Base-by-base conservation (phyloP, 1,140 invertebrate genomes). In the Thrips palmi region DNA sequence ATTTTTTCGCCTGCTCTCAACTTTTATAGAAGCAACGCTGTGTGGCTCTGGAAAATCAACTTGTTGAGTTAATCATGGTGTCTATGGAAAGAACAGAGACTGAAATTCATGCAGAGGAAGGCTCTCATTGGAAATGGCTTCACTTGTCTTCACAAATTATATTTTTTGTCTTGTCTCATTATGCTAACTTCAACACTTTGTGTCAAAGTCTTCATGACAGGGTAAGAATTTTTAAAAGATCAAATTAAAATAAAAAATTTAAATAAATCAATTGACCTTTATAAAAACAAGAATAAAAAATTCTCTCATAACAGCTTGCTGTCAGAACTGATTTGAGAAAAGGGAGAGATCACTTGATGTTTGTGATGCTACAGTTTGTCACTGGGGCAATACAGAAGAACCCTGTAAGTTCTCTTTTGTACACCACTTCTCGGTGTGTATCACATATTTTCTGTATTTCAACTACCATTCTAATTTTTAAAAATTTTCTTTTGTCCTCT, bases 381-480 rank as follows among this genome's bases (percentile, higher is more conserved):
- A 94, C 89, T 2, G 88, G 89, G 31, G 91, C 85, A 52, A 96
- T 96, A 51, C 87, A 93, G 58, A 77, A 89, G 45, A 93, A 93
- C 63, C 81, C 86, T 1, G 71, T 80, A 62, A 65, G 59, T 54
- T 36, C 17, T 33, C 22, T 31, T 4, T 40, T 32, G 27, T n/a
- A 20, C 5, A 27, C 28, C 32, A 3, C 19, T 40, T 6, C 24
- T 24, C 3, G 22, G 10, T 39, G 21, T 28, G 17, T 18, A 21
- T 17, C 6, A 17, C 5, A n/a, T n/a, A n/a, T n/a, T n/a, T 17
- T 7, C 33, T 34, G 14, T 11, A 21, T 34, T n/a, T n/a, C n/a
- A n/a, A n/a, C n/a, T n/a, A n/a, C n/a, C n/a, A n/a, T n/a, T n/a
- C n/a, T n/a, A n/a, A 8, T 37, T 31, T 39, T 32, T 23, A 22